These are phyloP conservation scores for Ashinkailepas kermadecensis DNA, from an alignment of 2,888 invertebrate species.

Conservation along the genomic window DNA sequence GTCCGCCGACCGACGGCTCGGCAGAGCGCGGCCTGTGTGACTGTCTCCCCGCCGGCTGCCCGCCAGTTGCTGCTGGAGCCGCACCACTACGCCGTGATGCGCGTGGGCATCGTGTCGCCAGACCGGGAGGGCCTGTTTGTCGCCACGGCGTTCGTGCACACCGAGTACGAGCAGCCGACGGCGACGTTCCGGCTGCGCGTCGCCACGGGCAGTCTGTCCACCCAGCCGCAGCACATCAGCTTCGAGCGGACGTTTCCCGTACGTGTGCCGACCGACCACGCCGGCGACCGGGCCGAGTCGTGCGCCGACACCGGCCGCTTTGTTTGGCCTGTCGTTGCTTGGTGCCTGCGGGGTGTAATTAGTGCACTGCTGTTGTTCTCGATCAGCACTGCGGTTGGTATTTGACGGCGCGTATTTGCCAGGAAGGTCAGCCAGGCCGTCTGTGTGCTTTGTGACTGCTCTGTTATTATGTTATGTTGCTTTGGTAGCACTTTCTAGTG, in stretches of 20 bases:
- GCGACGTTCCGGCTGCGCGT: conserved; percentile 66
- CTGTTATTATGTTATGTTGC: too few species aligned
- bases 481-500: too few species aligned
- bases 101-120: conserved; percentile 60
- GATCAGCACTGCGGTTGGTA: too few species aligned
- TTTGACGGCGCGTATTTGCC: too few species aligned
- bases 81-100: conserved; percentile 60
- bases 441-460: too few species aligned
- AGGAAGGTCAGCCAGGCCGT: too few species aligned
- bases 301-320: too few species aligned
- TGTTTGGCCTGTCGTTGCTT: too few species aligned
- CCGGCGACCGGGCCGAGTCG: conserved; percentile 48
- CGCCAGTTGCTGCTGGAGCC: conserved; percentile 52
- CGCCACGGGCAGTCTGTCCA: conserved; percentile 63
- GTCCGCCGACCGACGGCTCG: too few species aligned
- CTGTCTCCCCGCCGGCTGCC: conserved; percentile 20
- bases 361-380: too few species aligned
- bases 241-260: conserved; percentile 76
- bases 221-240: conserved; percentile 57
- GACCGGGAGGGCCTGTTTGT: conserved; percentile 57
- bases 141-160: conserved; percentile 64
- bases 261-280: conserved; percentile 43
- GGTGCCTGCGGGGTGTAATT: too few species aligned
- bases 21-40: not conserved
- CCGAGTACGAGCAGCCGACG: conserved; percentile 59